Percentiles rank a stretch among this genome's conserved stretches.
Evolutionary conservation across 2,888 invertebrate genomes (phyloP).

Genomic region (Cerceris rybyensis): DNA sequence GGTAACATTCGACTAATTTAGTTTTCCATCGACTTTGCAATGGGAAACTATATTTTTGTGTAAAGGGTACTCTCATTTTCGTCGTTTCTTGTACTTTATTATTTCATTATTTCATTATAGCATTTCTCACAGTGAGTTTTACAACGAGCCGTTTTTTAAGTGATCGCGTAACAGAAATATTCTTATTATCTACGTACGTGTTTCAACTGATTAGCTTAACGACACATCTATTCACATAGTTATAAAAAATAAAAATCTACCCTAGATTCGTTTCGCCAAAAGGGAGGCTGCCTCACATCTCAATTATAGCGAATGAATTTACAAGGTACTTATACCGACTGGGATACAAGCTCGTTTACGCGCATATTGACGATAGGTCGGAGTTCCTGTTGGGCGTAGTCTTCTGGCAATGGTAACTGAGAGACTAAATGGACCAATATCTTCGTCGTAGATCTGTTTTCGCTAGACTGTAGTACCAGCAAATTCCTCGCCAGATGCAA

Average conservation of each 20-base stretch:
- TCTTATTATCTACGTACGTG: neutral
- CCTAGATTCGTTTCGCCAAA: neutral
- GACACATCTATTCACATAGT: neutral
- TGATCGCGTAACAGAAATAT: neutral
- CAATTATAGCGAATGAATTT: neutral
- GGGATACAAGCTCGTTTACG: constrained; percentile 56
- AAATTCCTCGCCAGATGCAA: constrained; percentile 82
- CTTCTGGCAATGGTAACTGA: constrained; percentile 84
- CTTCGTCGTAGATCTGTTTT: constrained; percentile 67
- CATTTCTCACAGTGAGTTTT: neutral
- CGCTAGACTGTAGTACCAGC: constrained; percentile 77
- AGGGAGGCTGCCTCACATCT: neutral
- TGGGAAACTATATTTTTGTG: no score
- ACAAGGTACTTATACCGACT: constrained; percentile 21
- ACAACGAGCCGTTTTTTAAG: neutral
- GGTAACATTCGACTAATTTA: no score
- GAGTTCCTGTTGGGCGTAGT: constrained; percentile 84
- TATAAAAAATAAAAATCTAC: constrained; percentile 1
- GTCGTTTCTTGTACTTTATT: neutral
- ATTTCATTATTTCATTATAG: neutral
- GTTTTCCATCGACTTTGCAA: no score
- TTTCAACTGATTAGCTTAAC: neutral
- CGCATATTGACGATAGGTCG: constrained; percentile 76
- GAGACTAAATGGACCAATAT: constrained; percentile 82
- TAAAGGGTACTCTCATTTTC: no score